Evolutionary conservation across 2,888 invertebrate genomes (phyloP).

Genomic region (Keiferia lycopersicella): DNA sequence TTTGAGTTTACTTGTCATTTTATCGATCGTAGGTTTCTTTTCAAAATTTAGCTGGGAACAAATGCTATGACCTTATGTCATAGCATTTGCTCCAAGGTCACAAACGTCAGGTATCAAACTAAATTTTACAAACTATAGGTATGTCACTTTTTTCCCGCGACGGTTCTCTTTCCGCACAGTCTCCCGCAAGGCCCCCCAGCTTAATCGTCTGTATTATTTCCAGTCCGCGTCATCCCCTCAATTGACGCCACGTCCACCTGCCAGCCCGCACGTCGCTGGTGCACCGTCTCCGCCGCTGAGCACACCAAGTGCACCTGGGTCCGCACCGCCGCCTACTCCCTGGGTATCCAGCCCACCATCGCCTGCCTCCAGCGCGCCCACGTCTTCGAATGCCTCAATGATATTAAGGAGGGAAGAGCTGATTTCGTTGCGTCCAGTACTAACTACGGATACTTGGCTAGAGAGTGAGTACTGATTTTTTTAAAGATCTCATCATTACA

Average conservation of each 20-base stretch:
- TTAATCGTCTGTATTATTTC: no score
- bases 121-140: no score
- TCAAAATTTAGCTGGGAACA: no score
- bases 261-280: constrained; percentile 79
- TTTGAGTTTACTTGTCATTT: no score
- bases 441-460: constrained; percentile 83
- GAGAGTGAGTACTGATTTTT: constrained; percentile 81
- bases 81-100: no score
- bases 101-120: no score
- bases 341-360: constrained; percentile 83
- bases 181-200: no score
- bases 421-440: constrained; percentile 83
- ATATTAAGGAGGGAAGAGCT: constrained; percentile 70
- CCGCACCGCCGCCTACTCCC: constrained; percentile 72
- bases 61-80: no score
- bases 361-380: constrained; percentile 70
- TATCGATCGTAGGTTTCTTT: no score
- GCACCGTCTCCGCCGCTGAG: constrained; percentile 78
- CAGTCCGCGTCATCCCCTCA: constrained; percentile 58
- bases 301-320: constrained; percentile 83
- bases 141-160: no score
- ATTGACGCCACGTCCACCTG: constrained; percentile 53
- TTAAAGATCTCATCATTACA: no score
- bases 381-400: constrained; percentile 78
- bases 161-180: no score